A percentile compares a stretch with the other conserved stretches of the same genome.
Evolutionary conservation across 2,113 vertebrate species (phyloP).

Genomic region (Burhinus oedicnemus): DNA sequence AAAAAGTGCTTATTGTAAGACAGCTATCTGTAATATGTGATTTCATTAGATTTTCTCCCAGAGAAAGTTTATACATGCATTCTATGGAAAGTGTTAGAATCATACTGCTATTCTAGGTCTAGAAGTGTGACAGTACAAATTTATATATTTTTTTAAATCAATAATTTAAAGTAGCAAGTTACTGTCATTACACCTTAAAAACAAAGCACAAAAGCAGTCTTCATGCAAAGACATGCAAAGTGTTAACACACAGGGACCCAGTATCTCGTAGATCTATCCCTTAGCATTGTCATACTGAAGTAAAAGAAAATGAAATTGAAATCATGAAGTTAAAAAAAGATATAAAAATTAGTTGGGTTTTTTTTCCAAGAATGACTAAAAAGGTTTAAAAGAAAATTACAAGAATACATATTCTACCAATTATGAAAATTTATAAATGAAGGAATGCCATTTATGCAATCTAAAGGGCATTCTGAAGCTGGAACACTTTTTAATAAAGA

Average conservation of each 20-base stretch:
- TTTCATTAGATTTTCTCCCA: background rate
- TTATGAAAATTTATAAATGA: background rate
- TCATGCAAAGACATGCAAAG: constrained; percentile 10
- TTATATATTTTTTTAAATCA: background rate
- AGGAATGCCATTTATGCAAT: background rate
- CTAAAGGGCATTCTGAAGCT: background rate
- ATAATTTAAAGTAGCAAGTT: background rate
- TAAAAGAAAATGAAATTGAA: constrained; percentile 21
- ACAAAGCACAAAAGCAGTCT: background rate
- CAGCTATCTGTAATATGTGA: background rate
- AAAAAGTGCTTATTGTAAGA: background rate
- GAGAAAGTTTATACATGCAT: background rate
- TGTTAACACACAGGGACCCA: constrained; percentile 35
- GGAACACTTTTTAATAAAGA: background rate
- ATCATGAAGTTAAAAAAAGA: background rate
- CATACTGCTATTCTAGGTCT: background rate
- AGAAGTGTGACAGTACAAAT: background rate
- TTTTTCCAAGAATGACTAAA: background rate
- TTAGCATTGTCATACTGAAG: constrained; percentile 48
- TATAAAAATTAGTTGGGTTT: background rate
- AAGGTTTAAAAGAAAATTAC: background rate
- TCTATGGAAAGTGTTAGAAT: background rate
- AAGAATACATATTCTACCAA: background rate
- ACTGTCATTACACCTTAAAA: background rate
- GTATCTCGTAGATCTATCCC: constrained; percentile 57